These are phyloP conservation scores for Leucozona laternaria DNA, from an alignment of 2,888 invertebrate species.

Conservation along the genomic window DNA sequence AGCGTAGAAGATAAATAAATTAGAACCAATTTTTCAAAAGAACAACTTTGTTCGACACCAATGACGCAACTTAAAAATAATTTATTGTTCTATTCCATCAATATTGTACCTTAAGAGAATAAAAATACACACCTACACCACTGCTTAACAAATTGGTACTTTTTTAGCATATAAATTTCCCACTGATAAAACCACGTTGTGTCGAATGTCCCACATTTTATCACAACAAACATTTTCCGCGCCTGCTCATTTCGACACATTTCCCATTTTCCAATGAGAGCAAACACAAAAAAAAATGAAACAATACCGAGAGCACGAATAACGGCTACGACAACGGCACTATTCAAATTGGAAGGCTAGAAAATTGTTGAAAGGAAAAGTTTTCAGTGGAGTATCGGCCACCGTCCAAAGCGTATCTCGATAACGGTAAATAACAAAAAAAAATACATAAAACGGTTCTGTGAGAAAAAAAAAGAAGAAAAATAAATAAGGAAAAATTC, in stretches of 20 bases:
- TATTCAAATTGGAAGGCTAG: constrained; percentile 68
- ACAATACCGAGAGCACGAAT: constrained; percentile 46
- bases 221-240: constrained; percentile 75
- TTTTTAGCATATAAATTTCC: constrained; percentile 52
- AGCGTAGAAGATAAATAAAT: too few relatives aligned
- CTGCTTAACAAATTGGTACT: constrained; percentile 32
- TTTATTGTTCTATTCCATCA: neutral
- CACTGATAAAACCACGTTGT: constrained; percentile 74
- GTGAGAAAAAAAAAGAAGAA: constrained; percentile 29
- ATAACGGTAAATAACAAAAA: constrained; percentile 53
- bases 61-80: neutral
- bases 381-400: constrained; percentile 76
- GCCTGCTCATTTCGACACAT: constrained; percentile 51
- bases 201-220: constrained; percentile 67
- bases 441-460: constrained; percentile 51
- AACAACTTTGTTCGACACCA: neutral
- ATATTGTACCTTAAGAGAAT: neutral
- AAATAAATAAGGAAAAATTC: neutral
- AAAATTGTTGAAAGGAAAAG: constrained; percentile 73
- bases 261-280: constrained; percentile 73
- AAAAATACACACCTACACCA: constrained; percentile 37
- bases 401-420: constrained; percentile 73
- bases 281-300: constrained; percentile 23
- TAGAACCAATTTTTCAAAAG: too few relatives aligned
- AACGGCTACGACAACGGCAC: too few relatives aligned